A percentile compares a stretch with the other conserved stretches of the same genome.
Evolutionary conservation across 2,797 vertebrate species (phyloP).

Genomic region (Heteromormyrus szaboi): DNA sequence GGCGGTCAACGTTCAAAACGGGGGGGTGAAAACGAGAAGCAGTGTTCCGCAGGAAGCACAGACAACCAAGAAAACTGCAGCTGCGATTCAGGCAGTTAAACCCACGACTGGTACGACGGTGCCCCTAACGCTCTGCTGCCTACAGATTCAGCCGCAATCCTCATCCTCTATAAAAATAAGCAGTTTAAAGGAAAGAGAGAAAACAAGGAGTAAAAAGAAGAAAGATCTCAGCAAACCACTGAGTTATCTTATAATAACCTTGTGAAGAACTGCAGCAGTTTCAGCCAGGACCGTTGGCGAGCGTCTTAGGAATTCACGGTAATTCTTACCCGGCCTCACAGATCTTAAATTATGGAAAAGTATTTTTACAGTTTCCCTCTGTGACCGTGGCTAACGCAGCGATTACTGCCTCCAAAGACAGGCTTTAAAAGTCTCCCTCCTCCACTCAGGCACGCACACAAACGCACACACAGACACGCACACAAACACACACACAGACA

Average conservation of each 20-base stretch:
- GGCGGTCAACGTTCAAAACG: neutral
- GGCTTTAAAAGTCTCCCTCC: neutral
- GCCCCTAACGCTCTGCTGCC: neutral
- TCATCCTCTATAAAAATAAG: neutral
- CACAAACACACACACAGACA: neutral
- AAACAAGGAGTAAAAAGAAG: neutral
- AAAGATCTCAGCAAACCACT: conserved; percentile 9
- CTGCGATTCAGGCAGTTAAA: neutral
- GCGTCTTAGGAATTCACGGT: neutral
- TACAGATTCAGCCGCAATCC: neutral
- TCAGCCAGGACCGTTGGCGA: neutral
- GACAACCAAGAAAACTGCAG: neutral
- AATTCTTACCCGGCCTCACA: neutral
- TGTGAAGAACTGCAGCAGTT: neutral
- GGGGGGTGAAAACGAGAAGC: neutral
- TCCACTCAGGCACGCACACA: neutral
- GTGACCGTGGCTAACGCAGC: neutral
- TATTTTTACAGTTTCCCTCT: neutral
- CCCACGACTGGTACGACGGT: neutral
- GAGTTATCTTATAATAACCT: conserved; percentile 3
- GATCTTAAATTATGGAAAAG: conserved; percentile 6
- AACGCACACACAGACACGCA: neutral
- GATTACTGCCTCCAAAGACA: neutral
- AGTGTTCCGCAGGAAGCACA: neutral
- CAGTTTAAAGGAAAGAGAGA: neutral